Percentiles rank a stretch among this genome's conserved stretches.
phyloP scores from a whole-genome alignment of 2,888 invertebrate genomes.

The Bunonema sp. region DNA sequence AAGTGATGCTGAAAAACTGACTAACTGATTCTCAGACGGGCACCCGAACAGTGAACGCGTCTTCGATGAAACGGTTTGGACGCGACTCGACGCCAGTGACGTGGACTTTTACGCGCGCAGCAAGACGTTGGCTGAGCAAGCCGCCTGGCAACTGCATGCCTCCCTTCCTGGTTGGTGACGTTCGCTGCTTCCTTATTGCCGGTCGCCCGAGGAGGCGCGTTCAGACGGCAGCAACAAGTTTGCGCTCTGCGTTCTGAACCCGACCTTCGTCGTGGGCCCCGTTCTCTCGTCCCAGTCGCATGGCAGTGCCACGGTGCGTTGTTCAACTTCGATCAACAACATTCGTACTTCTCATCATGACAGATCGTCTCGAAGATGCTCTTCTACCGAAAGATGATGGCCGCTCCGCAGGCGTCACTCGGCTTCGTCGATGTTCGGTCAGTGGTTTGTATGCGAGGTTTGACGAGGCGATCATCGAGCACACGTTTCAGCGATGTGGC shows the following conservation, averaged over 20 bases:
- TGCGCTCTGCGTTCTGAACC: conserved; percentile 18
- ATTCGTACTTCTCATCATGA: no score
- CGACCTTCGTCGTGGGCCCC: conserved; percentile 21
- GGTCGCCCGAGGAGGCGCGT: background rate
- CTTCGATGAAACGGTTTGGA: conserved; percentile 23
- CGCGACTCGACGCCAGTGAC: conserved; percentile 7
- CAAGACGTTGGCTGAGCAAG: conserved; percentile 20
- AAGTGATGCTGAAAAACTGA: no score
- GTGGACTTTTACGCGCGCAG: conserved; percentile 20
- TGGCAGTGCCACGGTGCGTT: conserved; percentile 15
- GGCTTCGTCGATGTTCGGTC: no score
- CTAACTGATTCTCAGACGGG: conserved; percentile 9
- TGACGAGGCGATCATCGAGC: no score
- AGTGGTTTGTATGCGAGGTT: no score
- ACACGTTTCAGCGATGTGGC: no score
- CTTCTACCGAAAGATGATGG: no score
- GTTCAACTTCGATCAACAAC: no score
- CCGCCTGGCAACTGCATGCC: conserved; percentile 15
- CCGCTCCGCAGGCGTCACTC: no score
- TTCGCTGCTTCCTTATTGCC: background rate
- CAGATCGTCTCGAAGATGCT: no score
- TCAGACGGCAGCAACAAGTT: conserved; percentile 5
- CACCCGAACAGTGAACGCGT: conserved; percentile 15
- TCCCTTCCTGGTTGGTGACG: background rate
- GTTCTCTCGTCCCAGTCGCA: conserved; percentile 16